Evolutionary conservation across 2,888 invertebrate genomes (phyloP), one percentile per base, ranked within the genome.

Genomic region (Frankliniella intonsa): DNA sequence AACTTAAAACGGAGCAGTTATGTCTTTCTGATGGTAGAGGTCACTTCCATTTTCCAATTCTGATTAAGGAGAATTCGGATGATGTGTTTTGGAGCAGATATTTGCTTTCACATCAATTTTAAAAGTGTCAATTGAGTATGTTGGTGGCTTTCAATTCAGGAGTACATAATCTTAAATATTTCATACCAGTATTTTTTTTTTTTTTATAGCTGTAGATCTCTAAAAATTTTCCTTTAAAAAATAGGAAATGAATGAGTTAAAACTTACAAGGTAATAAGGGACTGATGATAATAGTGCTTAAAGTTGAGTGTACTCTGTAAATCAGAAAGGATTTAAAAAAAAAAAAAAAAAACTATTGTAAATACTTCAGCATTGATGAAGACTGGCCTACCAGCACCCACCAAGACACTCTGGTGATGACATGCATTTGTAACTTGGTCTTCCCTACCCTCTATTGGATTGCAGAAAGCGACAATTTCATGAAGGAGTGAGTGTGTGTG

Each of bases 241-340:
- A 25, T 76, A 22, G 22, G 25, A 76, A 25, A 76, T 25, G 25
- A 25, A 25, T 76, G 22, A 76, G 69, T 22, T 76, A 25, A 76
- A 76, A 76, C 69, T 76, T 76, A 76, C 69, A 76, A 76, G 69
- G 69, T 76, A 76, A 76, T 25, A 76, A 76, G 69, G 69, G 69
- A 76, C 69, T 76, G 69, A 76, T 25, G 69, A 76, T 25, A 76
- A 76, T 76, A 76, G 69, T 25, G 69, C 25, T 76, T 22, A 12
- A 76, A 25, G 69, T 76, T 76, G 69, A 76, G 25, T 76, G 69
- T 76, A 76, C 8, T 9, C 22, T 25, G n/a, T 76, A 22, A 22
- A 22, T 22, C 62, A 25, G 25, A 8, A 76, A 76, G 8, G 22
- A 22, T 22, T 76, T 76, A 76, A 25, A 19, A 69, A 65, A n/a